Conservation (phyloP, 2,113 vertebrate genomes). For the Albula glossodonta region DNA sequence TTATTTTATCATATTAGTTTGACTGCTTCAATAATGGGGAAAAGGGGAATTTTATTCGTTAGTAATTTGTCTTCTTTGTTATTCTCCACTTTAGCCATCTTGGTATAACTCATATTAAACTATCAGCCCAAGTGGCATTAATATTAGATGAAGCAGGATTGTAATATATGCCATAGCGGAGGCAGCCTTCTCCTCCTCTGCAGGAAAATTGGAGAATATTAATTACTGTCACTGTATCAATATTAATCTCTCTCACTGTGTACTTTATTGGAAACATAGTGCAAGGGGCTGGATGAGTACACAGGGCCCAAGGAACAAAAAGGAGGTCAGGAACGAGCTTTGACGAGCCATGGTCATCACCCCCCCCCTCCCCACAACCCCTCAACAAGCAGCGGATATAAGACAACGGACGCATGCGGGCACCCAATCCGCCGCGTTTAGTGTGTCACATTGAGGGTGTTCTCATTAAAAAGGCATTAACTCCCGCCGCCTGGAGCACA, state of each 20-base stretch:
- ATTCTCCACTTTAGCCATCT: slow-evolving; percentile 64
- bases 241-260: slow-evolving; percentile 57
- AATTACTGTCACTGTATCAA: slow-evolving; percentile 60
- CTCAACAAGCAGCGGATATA: background rate
- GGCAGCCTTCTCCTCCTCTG: slow-evolving; percentile 44
- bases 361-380: too few species aligned
- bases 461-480: slow-evolving; percentile 74
- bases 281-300: slow-evolving; percentile 43
- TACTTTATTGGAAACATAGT: slow-evolving; percentile 37
- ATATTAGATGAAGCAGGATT: slow-evolving; percentile 71
- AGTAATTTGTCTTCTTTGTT: slow-evolving; percentile 62
- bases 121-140: slow-evolving; percentile 63
- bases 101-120: slow-evolving; percentile 61
- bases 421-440: slow-evolving; percentile 53
- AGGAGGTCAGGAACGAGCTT: background rate
- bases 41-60: slow-evolving; percentile 60
- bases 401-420: background rate
- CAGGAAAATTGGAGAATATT: slow-evolving; percentile 61
- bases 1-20: slow-evolving; percentile 54
- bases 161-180: slow-evolving; percentile 57
- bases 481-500: slow-evolving; percentile 56
- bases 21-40: slow-evolving; percentile 60
- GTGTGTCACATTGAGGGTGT: slow-evolving; percentile 57
- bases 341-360: background rate
- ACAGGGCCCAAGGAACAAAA: slow-evolving; percentile 32